Evolutionary conservation across 1,140 invertebrate genomes (phyloP).

Genomic region (Dinothrombium tinctorium): DNA sequence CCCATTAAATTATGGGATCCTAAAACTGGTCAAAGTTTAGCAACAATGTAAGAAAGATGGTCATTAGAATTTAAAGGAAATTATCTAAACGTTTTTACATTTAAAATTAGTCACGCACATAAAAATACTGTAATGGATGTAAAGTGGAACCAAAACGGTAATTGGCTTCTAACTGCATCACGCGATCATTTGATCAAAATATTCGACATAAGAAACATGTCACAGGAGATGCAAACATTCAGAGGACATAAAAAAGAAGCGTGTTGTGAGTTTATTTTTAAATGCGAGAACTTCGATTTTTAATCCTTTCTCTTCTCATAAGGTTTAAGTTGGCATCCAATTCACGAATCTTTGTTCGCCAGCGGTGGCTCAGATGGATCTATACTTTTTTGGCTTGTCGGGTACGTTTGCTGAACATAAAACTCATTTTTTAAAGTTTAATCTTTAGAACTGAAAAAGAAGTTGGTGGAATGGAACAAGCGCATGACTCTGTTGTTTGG

Average conservation of each 20-base stretch:
- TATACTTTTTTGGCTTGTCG: conserved; percentile 95
- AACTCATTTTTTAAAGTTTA: neutral
- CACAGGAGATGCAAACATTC: conserved; percentile 79
- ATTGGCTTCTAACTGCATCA: conserved; percentile 96
- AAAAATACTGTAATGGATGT: conserved; percentile 98
- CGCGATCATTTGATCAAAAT: conserved; percentile 92
- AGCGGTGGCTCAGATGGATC: conserved; percentile 92
- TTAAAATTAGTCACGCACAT: conserved; percentile 93
- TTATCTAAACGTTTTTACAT: no score
- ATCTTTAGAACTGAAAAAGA: conserved; percentile 68
- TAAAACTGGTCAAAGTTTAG: conserved; percentile 52
- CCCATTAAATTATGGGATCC: conserved; percentile 99
- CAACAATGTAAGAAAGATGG: no score
- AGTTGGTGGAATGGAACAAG: conserved; percentile 88
- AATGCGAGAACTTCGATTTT: neutral
- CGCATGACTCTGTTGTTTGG: conserved; percentile 98
- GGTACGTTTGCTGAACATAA: conserved; percentile 29
- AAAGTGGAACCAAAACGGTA: conserved; percentile 97
- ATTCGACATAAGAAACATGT: conserved; percentile 86
- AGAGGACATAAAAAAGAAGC: conserved; percentile 96
- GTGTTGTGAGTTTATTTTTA: conserved; percentile 33
- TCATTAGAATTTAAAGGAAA: no score
- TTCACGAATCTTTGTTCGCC: conserved; percentile 82
- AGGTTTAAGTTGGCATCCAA: conserved; percentile 83
- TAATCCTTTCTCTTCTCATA: conserved; percentile 6